These are phyloP conservation scores for Aproaerema taeniolella DNA, from an alignment of 2,888 invertebrate genomes.

Conservation along the genomic window DNA sequence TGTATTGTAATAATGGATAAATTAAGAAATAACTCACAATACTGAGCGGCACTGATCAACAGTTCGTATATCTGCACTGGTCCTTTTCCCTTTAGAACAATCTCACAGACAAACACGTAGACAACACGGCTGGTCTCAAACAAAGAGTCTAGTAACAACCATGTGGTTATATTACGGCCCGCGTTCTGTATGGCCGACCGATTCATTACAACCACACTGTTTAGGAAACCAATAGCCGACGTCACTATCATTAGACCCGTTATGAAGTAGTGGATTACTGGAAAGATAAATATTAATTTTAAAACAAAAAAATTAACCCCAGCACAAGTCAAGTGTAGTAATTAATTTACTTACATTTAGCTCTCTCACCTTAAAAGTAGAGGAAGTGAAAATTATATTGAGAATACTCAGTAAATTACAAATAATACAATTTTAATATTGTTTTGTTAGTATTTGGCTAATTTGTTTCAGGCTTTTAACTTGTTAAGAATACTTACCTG, in stretches of 20 bases:
- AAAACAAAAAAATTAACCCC: too few relatives aligned
- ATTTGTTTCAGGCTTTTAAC: too few relatives aligned
- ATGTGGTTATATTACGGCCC: conserved; percentile 53
- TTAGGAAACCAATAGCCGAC: conserved; percentile 57
- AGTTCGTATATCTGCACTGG: conserved; percentile 53
- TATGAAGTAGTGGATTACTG: conserved; percentile 62
- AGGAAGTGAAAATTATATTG: too few relatives aligned
- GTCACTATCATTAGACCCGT: conserved; percentile 51
- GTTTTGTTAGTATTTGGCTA: too few relatives aligned
- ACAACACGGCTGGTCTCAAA: conserved; percentile 63
- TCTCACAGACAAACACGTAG: conserved; percentile 58
- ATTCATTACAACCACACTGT: conserved; percentile 55
- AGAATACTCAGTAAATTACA: too few relatives aligned
- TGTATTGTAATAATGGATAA: too few relatives aligned
- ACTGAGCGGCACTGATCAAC: conserved; percentile 54
- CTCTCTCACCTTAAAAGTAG: too few relatives aligned
- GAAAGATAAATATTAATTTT: too few relatives aligned
- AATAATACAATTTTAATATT: too few relatives aligned
- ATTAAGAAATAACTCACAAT: conserved; percentile 40
- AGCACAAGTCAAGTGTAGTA: too few relatives aligned
- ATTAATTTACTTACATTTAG: too few relatives aligned
- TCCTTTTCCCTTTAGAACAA: conserved; percentile 51
- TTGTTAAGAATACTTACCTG: too few relatives aligned
- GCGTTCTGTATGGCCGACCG: conserved; percentile 39
- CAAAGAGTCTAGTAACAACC: conserved; percentile 61